Conservation (phyloP, 2,113 vertebrate species). For the Aleadryas rufinucha region DNA sequence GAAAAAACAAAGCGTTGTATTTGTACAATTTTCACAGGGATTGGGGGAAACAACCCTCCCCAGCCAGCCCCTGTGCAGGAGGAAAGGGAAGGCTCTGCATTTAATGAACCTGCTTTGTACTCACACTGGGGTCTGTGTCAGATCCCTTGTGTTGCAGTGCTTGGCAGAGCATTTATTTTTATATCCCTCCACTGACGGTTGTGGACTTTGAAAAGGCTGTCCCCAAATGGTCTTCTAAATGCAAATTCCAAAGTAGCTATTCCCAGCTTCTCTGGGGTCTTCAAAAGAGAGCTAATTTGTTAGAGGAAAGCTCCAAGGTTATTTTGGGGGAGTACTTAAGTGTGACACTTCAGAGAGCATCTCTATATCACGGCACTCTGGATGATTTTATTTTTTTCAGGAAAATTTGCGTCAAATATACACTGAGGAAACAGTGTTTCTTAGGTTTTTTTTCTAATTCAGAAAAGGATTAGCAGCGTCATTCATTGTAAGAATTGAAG, state of each 20-base stretch:
- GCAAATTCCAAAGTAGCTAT: background rate
- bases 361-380: background rate
- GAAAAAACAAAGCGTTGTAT: background rate
- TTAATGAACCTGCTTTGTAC: background rate
- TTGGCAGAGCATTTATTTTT: constrained; percentile 9
- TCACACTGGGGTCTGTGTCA: background rate
- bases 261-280: background rate
- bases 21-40: background rate
- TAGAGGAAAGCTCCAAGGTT: background rate
- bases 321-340: background rate
- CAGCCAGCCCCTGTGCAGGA: background rate
- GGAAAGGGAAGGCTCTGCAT: background rate
- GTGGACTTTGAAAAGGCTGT: background rate
- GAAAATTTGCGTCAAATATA: background rate
- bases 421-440: background rate
- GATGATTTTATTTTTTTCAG: background rate
- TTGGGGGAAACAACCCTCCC: background rate
- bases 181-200: background rate
- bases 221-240: constrained; percentile 1
- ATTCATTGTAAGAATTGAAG: background rate
- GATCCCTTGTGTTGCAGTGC: background rate
- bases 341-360: background rate
- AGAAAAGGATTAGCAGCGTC: background rate
- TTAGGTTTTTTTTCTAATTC: background rate
- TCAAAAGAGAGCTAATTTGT: background rate